A percentile compares a stretch with the other conserved stretches of the same genome.
These are phyloP conservation scores for Noctua pronuba DNA, from an alignment of 2,888 invertebrate genomes.

Conservation along the genomic window DNA sequence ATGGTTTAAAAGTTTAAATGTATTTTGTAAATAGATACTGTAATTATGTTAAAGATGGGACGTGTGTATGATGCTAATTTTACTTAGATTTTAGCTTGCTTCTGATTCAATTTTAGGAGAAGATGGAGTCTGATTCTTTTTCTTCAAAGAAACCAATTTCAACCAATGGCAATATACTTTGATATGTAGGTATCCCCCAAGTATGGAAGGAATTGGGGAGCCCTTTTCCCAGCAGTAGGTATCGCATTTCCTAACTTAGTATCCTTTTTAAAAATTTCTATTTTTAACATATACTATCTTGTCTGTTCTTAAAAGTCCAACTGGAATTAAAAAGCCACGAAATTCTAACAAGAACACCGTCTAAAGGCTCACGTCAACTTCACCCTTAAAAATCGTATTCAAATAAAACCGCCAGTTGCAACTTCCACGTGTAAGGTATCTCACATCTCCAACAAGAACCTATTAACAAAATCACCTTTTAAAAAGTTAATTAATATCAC, in stretches of 20 bases:
- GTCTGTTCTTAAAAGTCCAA: not conserved
- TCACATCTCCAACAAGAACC: constrained; percentile 45
- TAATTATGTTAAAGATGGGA: constrained; percentile 41
- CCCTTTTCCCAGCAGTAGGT: not conserved
- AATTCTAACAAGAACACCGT: constrained; percentile 9
- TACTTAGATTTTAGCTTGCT: not conserved
- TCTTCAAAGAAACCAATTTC: not conserved
- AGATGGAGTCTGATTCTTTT: not conserved
- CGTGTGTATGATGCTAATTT: constrained; percentile 34
- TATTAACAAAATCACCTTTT: constrained; percentile 72
- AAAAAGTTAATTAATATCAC: constrained; percentile 86
- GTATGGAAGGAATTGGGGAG: too few relatives aligned
- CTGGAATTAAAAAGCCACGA: not conserved
- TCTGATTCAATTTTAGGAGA: constrained; percentile 1
- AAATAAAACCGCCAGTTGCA: not conserved
- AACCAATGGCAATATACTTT: not conserved
- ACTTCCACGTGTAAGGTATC: constrained; percentile 16
- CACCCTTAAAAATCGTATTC: constrained; percentile 1
- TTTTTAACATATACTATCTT: too few relatives aligned
- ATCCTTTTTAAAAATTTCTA: not conserved
- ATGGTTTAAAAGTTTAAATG: constrained; percentile 67
- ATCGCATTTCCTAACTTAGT: not conserved
- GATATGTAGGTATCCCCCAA: not conserved
- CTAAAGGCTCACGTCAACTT: constrained; percentile 2
- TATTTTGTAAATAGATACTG: constrained; percentile 62